A percentile compares a stretch with the other conserved stretches of the same genome.
phyloP scores from a whole-genome alignment of 1,140 invertebrate species.

The Anastrepha ludens region DNA sequence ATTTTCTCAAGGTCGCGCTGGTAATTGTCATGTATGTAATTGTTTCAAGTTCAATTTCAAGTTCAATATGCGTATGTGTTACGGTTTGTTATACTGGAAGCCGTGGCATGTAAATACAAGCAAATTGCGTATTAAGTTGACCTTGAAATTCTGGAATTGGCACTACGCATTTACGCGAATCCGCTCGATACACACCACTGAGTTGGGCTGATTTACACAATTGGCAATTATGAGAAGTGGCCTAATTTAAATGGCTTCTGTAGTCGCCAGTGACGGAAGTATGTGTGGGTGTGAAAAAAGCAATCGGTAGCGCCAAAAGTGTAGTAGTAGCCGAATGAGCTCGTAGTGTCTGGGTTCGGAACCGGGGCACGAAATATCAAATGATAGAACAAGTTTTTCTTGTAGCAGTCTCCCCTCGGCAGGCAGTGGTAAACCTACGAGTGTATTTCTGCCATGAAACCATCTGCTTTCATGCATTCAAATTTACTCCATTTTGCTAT shows the following conservation, averaged over 20 bases:
- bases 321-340: too few species aligned
- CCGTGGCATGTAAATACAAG: neutral
- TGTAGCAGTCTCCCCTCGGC: too few species aligned
- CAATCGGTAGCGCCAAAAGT: too few species aligned
- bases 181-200: neutral
- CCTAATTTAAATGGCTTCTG: slow-evolving; percentile 41
- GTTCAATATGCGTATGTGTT: slow-evolving; percentile 41
- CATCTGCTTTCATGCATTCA: too few species aligned
- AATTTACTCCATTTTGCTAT: too few species aligned
- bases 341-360: too few species aligned
- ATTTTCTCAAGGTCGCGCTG: slow-evolving; percentile 36
- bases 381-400: too few species aligned
- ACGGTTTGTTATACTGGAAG: slow-evolving; percentile 14
- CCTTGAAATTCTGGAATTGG: slow-evolving; percentile 49
- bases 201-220: neutral
- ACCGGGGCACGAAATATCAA: too few species aligned
- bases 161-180: slow-evolving; percentile 45
- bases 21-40: slow-evolving; percentile 47
- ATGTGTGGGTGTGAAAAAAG: neutral
- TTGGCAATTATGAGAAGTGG: slow-evolving; percentile 52
- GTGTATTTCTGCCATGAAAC: too few species aligned
- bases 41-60: slow-evolving; percentile 53
- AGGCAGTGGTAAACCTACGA: too few species aligned
- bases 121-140: slow-evolving; percentile 11
- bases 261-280: neutral